A percentile compares a stretch with the other conserved stretches of the same genome.
Conservation (phyloP, 1,140 invertebrate species). For the Bradysia coprophila region DNA sequence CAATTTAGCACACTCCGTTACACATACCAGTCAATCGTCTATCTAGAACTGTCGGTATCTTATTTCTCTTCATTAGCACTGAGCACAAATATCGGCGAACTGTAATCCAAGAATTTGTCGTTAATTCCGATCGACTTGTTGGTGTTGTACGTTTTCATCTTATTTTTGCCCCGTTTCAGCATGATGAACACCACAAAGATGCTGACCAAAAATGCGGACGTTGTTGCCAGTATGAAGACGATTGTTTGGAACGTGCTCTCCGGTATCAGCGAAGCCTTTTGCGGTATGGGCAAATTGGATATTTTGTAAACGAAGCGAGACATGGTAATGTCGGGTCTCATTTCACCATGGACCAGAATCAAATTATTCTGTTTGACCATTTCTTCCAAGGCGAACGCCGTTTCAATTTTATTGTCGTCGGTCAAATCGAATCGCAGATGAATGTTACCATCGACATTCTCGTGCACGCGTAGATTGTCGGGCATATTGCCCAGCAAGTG, state of each 20-base stretch:
- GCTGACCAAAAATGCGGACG: constrained; percentile 21
- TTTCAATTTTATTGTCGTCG: constrained; percentile 17
- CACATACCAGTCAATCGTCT: too few relatives aligned
- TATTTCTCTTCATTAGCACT: constrained; percentile 8
- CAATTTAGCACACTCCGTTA: too few relatives aligned
- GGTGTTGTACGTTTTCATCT: constrained; percentile 4
- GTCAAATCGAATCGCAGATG: constrained; percentile 19
- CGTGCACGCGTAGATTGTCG: constrained; percentile 22
- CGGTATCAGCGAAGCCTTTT: constrained; percentile 13
- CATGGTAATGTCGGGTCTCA: constrained; percentile 15
- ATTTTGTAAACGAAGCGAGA: constrained; percentile 18
- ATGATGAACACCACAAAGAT: constrained; percentile 21
- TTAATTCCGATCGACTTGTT: constrained; percentile 5
- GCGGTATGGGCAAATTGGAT: constrained; percentile 8
- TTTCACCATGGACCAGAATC: constrained; percentile 13
- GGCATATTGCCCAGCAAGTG: constrained; percentile 15
- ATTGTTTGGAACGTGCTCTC: constrained; percentile 17
- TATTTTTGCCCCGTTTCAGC: constrained; percentile 16
- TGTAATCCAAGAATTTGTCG: constrained; percentile 16
- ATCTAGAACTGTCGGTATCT: neutral
- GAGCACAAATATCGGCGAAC: constrained; percentile 20
- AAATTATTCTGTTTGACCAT: constrained; percentile 13
- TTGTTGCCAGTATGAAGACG: constrained; percentile 20
- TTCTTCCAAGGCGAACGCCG: constrained; percentile 20
- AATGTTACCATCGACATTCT: constrained; percentile 18